Conservation (phyloP, 2,113 vertebrate species). For the Ondatra zibethicus region DNA sequence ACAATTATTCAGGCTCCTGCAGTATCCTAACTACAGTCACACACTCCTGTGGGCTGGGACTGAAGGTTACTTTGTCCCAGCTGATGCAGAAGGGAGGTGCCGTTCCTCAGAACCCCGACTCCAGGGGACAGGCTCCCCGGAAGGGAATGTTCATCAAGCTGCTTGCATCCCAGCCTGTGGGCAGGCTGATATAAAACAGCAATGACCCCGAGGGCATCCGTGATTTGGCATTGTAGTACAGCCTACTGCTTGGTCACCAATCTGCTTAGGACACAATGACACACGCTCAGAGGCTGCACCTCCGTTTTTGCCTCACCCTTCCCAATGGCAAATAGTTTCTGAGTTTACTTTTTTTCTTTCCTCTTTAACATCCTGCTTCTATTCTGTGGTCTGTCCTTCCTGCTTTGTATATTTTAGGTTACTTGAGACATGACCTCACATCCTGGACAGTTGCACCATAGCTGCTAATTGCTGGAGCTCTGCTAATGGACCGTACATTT, state of each 20-base stretch:
- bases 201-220: neutral
- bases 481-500: constrained; percentile 58
- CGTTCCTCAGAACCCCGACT: neutral
- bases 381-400: constrained; percentile 60
- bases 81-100: neutral
- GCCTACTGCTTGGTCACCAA: neutral
- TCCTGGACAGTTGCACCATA: constrained; percentile 64
- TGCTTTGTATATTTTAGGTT: constrained; percentile 66
- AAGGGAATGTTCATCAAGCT: neutral
- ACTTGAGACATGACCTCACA: constrained; percentile 77
- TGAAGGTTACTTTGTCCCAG: constrained; percentile 67
- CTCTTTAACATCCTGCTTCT: constrained; percentile 64
- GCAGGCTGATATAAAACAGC: neutral
- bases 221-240: neutral
- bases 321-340: neutral
- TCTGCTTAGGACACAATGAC: neutral
- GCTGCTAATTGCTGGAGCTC: constrained; percentile 57
- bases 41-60: constrained; percentile 18
- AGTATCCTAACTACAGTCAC: constrained; percentile 78
- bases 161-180: neutral
- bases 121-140: neutral
- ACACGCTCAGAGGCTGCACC: neutral
- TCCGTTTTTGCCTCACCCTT: neutral
- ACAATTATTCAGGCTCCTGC: constrained; percentile 78
- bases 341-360: neutral